A percentile compares a stretch with the other conserved stretches of the same genome.
These are phyloP conservation scores for Spongia lamella DNA, from an alignment of 37 sponge, comb jelly and placozoan species.

Conservation along the genomic window DNA sequence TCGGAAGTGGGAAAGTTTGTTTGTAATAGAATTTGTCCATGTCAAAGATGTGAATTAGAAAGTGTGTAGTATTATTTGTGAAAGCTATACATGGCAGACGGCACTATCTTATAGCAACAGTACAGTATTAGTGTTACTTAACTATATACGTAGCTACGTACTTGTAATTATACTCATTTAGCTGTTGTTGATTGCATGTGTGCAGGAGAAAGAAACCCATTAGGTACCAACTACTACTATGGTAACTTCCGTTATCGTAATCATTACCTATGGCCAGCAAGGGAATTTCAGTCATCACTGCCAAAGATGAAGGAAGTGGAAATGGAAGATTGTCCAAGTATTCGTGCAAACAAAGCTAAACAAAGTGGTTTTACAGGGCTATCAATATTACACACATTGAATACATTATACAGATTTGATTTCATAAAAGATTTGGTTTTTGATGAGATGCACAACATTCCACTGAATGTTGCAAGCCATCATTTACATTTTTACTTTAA, in stretches of 20 bases:
- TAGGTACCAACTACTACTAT: background rate
- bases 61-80: background rate
- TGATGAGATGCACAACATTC: constrained; percentile 11
- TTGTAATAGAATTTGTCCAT: background rate
- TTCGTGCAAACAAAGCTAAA: constrained; percentile 4
- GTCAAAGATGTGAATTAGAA: background rate
- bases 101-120: too few species aligned
- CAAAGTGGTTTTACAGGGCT: background rate
- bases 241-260: background rate
- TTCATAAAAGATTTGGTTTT: background rate
- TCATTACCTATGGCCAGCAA: background rate
- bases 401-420: background rate
- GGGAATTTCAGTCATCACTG: background rate
- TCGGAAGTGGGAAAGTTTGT: constrained; percentile 15
- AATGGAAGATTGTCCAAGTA: background rate
- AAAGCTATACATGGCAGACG: too few species aligned
- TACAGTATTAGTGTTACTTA: too few species aligned
- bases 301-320: too few species aligned
- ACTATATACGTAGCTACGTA: too few species aligned
- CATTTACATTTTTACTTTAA: background rate
- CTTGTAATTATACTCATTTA: too few species aligned
- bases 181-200: too few species aligned
- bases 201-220: too few species aligned
- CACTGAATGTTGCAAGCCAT: background rate
- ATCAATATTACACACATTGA: background rate